These are phyloP conservation scores for Cosmopolites sordidus DNA, from an alignment of 2,888 invertebrate species.

Conservation along the genomic window DNA sequence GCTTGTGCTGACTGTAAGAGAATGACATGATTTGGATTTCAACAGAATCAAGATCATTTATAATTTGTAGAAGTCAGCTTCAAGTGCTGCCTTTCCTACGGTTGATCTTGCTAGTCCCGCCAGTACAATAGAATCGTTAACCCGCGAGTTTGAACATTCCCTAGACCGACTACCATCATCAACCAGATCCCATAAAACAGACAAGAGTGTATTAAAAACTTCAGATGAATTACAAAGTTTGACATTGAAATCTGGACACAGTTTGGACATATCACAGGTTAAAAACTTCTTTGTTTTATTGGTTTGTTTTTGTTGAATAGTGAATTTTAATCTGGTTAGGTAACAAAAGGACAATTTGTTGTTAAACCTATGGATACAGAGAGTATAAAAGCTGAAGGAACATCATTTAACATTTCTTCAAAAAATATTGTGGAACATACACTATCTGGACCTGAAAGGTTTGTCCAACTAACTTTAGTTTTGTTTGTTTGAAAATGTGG, in stretches of 20 bases:
- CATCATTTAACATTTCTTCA: constrained; percentile 6
- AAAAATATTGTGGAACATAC: constrained; percentile 9
- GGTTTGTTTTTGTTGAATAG: too few species aligned
- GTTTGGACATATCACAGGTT: constrained; percentile 45
- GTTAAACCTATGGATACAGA: constrained; percentile 64
- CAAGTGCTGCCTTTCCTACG: constrained; percentile 35
- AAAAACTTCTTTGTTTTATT: too few species aligned
- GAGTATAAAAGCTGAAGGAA: constrained; percentile 61
- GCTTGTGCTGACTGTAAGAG: constrained; percentile 18
- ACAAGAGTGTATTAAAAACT: constrained; percentile 9
- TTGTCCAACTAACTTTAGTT: neutral
- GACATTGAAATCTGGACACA: constrained; percentile 38
- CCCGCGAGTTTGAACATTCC: constrained; percentile 79
- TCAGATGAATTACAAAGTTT: constrained; percentile 32
- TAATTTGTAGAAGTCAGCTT: constrained; percentile 41
- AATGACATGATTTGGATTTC: neutral
- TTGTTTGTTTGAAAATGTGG: too few species aligned
- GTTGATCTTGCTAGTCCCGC: constrained; percentile 68
- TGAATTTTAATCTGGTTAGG: constrained; percentile 5
- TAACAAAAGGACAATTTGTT: constrained; percentile 54
- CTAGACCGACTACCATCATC: constrained; percentile 52
- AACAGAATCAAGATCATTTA: neutral
- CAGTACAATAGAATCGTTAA: constrained; percentile 73
- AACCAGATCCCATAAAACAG: constrained; percentile 31
- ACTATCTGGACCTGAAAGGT: constrained; percentile 16